Evolutionary conservation across 2,888 invertebrate species (phyloP), one percentile per base, ranked within the genome.

Genomic region (Eupelmus urozonus): DNA sequence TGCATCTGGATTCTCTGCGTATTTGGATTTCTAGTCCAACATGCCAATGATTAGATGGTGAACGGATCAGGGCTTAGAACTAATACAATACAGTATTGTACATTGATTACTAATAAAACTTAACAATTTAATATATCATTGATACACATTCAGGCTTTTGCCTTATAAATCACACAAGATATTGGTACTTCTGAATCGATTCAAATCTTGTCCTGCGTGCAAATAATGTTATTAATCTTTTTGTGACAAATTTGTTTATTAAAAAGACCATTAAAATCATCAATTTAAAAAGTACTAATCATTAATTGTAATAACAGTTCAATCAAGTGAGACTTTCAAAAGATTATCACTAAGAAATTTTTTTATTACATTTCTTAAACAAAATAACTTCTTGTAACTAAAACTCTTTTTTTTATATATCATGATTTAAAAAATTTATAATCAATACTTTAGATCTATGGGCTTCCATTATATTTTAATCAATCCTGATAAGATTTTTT

Each of bases 81-180:
- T 87, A 84, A 86, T 84, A 84, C 82, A 82, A 82, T 80, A 82
- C 82, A 82, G 82, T 83, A 83, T 74, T 84, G 85, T 85, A 85
- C 83, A 85, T 84, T 83, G 84, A 82, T 84, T 83, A 84, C 83
- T 85, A 85, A 85, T 85, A 83, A 84, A 82, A 81, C 77, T 83
- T 81, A 82, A 83, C 82, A 84, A 83, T 84, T 82, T 83, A 83
- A 75, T 77, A 74, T 69, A 55, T 45, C 40, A 77, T 78, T 57
- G 57, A 79, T 60, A 72, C 51, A 34, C 40, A 9, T 69, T 34
- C 34, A 75, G 70, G 66, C 73, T 40, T 34, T 51, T 29, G 49
- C 60, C 66, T 75, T 60, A 55, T 18, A 65, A 42, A 73, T 51
- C 18, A 45, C 29, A 40, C 16, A 23, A 13, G 20, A 51, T 40